Conservation (phyloP, 2,797 vertebrate genomes). For the Gorsachius magnificus region DNA sequence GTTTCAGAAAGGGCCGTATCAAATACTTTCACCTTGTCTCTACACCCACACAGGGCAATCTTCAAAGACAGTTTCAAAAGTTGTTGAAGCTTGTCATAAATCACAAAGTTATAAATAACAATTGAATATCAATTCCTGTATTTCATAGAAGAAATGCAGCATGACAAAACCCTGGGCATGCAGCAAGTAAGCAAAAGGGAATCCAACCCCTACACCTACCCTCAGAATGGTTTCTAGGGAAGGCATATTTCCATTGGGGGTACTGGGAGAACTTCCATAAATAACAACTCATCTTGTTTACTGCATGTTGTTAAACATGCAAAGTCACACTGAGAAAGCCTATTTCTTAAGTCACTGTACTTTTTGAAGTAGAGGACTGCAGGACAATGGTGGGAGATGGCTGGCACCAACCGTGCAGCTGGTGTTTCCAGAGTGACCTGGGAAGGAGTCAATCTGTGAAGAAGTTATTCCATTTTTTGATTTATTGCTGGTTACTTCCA, state of each 20-base stretch:
- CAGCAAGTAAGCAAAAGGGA: background rate
- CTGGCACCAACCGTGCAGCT: background rate
- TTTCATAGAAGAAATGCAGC: background rate
- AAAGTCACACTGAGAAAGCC: background rate
- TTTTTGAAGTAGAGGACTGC: background rate
- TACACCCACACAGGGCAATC: background rate
- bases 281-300: background rate
- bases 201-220: too few species aligned
- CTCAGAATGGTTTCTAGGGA: background rate
- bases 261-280: background rate
- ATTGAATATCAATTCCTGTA: background rate
- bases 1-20: background rate
- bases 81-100: background rate
- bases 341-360: too few species aligned
- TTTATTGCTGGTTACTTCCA: background rate
- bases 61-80: background rate
- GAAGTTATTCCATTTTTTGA: background rate
- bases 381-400: background rate
- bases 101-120: background rate
- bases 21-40: background rate
- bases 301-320: background rate
- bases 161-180: background rate
- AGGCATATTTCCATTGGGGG: fast-evolving
- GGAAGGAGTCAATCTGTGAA: background rate
- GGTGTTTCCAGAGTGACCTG: background rate